Conservation (phyloP, 2,113 vertebrate species). For the Cyphomyrus discorhynchus region DNA sequence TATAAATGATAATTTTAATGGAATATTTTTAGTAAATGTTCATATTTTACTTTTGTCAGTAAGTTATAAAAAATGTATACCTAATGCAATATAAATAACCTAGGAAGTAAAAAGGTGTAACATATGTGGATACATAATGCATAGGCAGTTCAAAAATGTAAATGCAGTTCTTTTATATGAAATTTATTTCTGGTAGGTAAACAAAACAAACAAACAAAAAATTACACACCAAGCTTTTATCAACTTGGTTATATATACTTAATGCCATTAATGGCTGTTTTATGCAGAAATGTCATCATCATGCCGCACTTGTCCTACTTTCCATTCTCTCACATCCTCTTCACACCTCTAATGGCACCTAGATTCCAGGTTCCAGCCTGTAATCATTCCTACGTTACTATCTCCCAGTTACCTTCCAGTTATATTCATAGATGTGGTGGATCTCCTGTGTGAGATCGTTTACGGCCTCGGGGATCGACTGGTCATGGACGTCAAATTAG, state of each 20-base stretch:
- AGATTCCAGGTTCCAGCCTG: background rate
- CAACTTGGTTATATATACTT: background rate
- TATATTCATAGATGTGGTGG: background rate
- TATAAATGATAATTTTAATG: background rate
- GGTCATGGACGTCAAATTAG: background rate
- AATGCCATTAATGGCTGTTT: background rate
- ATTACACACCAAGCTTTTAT: background rate
- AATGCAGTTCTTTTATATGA: background rate
- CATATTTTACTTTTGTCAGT: background rate
- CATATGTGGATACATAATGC: background rate
- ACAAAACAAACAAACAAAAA: background rate
- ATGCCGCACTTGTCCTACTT: background rate
- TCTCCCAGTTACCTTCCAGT: background rate
- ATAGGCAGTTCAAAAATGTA: background rate
- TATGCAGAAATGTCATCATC: background rate
- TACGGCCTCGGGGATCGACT: background rate
- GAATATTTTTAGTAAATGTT: background rate
- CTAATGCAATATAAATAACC: background rate
- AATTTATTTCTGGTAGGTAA: background rate
- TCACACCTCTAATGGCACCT: background rate
- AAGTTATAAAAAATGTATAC: background rate
- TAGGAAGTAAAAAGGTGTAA: background rate
- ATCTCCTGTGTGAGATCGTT: background rate
- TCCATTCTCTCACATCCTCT: background rate
- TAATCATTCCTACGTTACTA: background rate